These are phyloP conservation scores for Callyntrura sp. DNA, from an alignment of 2,888 invertebrate species.

Conservation along the genomic window DNA sequence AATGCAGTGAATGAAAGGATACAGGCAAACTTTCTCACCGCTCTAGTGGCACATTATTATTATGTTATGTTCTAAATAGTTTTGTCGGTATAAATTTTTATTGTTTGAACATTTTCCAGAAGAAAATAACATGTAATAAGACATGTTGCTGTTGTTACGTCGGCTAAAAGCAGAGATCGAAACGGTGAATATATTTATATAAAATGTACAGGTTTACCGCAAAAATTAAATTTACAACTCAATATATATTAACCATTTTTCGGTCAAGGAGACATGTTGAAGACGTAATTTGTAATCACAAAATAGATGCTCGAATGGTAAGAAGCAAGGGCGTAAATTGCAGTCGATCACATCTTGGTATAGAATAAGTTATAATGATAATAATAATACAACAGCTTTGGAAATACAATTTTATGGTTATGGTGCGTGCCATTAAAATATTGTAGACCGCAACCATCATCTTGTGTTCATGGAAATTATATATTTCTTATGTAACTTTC, in stretches of 20 bases:
- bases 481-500: slow-evolving; percentile 34
- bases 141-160: slow-evolving; percentile 3
- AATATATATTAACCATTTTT: background rate
- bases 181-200: slow-evolving; percentile 57
- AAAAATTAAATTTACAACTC: background rate
- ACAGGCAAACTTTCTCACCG: background rate
- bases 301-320: background rate
- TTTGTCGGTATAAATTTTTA: background rate
- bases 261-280: slow-evolving; percentile 6
- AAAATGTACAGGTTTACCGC: slow-evolving; percentile 22
- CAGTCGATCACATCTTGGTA: background rate
- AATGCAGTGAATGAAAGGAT: background rate
- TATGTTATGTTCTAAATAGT: background rate
- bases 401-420: background rate
- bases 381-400: background rate
- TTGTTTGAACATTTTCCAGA: slow-evolving; percentile 12
- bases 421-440: slow-evolving; percentile 44
- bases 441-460: slow-evolving; percentile 9
- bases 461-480: slow-evolving; percentile 43
- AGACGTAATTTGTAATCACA: background rate
- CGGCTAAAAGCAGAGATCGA: background rate
- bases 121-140: slow-evolving; percentile 56
- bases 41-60: background rate
- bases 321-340: background rate
- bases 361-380: background rate